Evolutionary conservation across 2,888 invertebrate species (phyloP).

Genomic region (Ellobium chinense): DNA sequence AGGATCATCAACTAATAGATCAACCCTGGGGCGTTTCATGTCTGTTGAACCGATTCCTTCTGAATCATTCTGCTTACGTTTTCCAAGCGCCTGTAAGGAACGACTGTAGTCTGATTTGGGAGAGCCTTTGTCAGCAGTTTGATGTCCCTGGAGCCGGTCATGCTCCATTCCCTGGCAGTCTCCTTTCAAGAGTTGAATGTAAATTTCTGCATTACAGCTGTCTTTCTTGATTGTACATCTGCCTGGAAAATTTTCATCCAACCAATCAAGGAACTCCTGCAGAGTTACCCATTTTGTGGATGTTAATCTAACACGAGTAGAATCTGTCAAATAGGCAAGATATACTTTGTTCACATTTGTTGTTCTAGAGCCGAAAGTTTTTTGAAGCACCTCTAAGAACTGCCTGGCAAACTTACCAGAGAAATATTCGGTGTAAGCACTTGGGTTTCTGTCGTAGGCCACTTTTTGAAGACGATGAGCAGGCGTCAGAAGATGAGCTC

Average conservation of each 20-base stretch:
- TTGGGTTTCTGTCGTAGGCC: slow-evolving; percentile 1
- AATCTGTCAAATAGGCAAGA: not conserved
- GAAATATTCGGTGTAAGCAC: slow-evolving; percentile 1
- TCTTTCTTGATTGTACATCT: not conserved
- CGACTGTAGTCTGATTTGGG: too few relatives aligned
- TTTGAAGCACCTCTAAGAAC: not conserved
- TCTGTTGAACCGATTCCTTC: too few relatives aligned
- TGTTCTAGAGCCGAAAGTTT: not conserved
- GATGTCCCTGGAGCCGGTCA: not conserved
- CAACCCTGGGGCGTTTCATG: too few relatives aligned
- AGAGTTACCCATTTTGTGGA: slow-evolving; percentile 13
- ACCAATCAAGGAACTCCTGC: slow-evolving; percentile 5
- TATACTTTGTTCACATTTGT: slow-evolving; percentile 3
- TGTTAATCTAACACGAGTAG: not conserved
- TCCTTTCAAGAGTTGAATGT: not conserved
- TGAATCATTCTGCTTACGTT: too few relatives aligned
- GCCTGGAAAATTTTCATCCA: not conserved
- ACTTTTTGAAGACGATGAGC: not conserved
- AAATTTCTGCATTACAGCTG: not conserved
- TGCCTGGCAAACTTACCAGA: slow-evolving; percentile 24
- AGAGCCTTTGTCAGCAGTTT: too few relatives aligned
- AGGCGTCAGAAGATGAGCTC: not conserved
- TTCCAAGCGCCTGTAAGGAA: not conserved
- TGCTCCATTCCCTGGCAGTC: not conserved
- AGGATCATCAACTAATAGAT: not conserved